phyloP scores from a whole-genome alignment of 1,140 invertebrate species.

The Drosophila ohnishii region DNA sequence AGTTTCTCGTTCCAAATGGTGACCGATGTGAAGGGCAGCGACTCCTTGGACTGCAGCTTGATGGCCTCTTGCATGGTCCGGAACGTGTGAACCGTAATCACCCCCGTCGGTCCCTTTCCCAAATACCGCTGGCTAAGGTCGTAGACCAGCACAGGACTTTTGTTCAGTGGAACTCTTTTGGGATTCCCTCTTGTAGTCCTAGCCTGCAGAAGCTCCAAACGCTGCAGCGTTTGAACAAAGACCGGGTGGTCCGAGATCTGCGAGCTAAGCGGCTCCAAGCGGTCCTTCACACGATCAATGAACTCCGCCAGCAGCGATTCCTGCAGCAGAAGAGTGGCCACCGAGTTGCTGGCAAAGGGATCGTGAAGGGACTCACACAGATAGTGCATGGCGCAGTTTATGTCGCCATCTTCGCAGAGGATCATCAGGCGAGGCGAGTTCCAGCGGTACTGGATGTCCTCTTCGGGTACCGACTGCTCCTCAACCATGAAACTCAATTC shows the following conservation, averaged over 20 bases:
- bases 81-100: conserved; percentile 75
- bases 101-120: conserved; percentile 52
- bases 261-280: conserved; percentile 28
- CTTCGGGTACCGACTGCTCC: conserved; percentile 7
- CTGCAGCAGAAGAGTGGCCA: conserved; percentile 64
- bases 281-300: conserved; percentile 24
- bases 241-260: conserved; percentile 43
- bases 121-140: conserved; percentile 66
- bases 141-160: conserved; percentile 54
- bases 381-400: conserved; percentile 64
- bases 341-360: conserved; percentile 50
- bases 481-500: not conserved
- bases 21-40: conserved; percentile 43
- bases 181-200: conserved; percentile 55
- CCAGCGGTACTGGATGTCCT: conserved; percentile 25
- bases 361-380: conserved; percentile 58
- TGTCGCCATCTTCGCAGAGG: conserved; percentile 61
- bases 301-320: conserved; percentile 59
- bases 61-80: conserved; percentile 73
- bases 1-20: conserved; percentile 76
- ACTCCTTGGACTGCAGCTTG: conserved; percentile 52
- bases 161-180: conserved; percentile 22
- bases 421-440: conserved; percentile 60
- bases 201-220: conserved; percentile 53
- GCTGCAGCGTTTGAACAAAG: conserved; percentile 32